Percentiles rank a stretch among this genome's conserved stretches.
These are phyloP conservation scores for Pseudomugil tenellus DNA, from an alignment of 2,797 vertebrate species.

Conservation along the genomic window DNA sequence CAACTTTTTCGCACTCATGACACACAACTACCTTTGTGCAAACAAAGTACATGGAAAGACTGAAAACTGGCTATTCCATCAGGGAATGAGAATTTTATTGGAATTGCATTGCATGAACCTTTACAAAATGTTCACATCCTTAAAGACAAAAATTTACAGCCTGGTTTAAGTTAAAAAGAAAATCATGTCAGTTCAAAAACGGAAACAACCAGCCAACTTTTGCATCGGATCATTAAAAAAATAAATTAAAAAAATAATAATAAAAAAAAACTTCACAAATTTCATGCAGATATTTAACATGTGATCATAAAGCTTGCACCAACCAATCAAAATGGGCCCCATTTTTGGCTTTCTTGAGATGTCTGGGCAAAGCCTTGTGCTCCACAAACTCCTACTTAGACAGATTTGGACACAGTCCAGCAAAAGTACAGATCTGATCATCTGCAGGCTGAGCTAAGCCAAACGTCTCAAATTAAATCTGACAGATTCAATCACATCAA, in stretches of 20 bases:
- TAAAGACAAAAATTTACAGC: slow-evolving; percentile 19
- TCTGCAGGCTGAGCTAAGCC: slow-evolving; percentile 67
- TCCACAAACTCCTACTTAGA: slow-evolving; percentile 77
- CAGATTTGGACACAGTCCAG: slow-evolving; percentile 78
- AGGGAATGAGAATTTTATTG: too few relatives aligned
- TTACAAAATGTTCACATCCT: background rate
- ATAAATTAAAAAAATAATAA: too few relatives aligned
- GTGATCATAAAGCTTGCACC: slow-evolving; percentile 34
- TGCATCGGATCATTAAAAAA: slow-evolving; percentile 30
- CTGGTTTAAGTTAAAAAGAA: slow-evolving; percentile 37
- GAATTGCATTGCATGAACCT: too few relatives aligned
- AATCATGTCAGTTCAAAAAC: slow-evolving; percentile 18
- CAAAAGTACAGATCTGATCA: slow-evolving; percentile 71
- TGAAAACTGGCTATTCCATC: too few relatives aligned
- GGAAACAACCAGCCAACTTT: slow-evolving; percentile 25
- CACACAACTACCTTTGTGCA: background rate
- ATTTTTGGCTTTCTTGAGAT: slow-evolving; percentile 67
- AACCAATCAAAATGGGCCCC: slow-evolving; percentile 49
- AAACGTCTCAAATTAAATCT: slow-evolving; percentile 76
- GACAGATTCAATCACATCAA: slow-evolving; percentile 78
- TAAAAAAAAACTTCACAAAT: slow-evolving; percentile 5
- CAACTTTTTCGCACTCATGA: slow-evolving; percentile 6
- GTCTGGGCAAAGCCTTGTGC: slow-evolving; percentile 76
- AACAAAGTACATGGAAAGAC: background rate
- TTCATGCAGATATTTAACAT: slow-evolving; percentile 47